These are phyloP conservation scores for Coenobita brevimanus DNA, from an alignment of 1,140 invertebrate genomes.

Conservation along the genomic window DNA sequence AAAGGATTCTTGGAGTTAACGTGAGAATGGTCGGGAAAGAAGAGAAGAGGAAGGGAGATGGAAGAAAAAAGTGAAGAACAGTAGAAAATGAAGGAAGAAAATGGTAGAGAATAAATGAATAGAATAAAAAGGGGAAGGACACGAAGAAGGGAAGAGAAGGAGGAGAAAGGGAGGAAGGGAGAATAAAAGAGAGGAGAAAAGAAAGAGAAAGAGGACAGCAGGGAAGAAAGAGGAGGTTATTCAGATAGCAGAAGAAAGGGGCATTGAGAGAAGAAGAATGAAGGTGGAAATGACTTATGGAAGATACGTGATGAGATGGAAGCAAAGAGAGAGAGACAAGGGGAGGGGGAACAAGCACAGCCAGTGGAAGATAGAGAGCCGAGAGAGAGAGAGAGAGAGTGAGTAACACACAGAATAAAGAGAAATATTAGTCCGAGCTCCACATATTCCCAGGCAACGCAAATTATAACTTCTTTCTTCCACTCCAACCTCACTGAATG, in stretches of 20 bases:
- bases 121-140: not conserved
- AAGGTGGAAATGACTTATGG: not conserved
- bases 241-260: not conserved
- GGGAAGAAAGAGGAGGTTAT: not conserved
- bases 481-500: too few species aligned
- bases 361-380: not conserved
- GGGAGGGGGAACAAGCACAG: not conserved
- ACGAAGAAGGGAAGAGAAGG: not conserved
- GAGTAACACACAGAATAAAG: too few species aligned
- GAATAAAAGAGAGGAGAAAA: not conserved
- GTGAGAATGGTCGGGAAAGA: not conserved
- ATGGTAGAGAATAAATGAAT: not conserved
- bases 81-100: not conserved
- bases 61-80: not conserved
- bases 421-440: too few species aligned
- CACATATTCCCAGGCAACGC: too few species aligned
- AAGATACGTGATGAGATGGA: not conserved
- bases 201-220: not conserved
- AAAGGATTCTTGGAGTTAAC: not conserved
- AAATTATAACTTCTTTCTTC: too few species aligned
- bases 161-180: not conserved
- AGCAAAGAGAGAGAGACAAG: not conserved
- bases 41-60: slow-evolving; percentile 4
- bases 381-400: not conserved
- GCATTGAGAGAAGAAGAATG: not conserved